A percentile compares a stretch with the other conserved stretches of the same genome.
phyloP scores from a whole-genome alignment of 2,888 invertebrate genomes.

The Hypomecis atomaria region DNA sequence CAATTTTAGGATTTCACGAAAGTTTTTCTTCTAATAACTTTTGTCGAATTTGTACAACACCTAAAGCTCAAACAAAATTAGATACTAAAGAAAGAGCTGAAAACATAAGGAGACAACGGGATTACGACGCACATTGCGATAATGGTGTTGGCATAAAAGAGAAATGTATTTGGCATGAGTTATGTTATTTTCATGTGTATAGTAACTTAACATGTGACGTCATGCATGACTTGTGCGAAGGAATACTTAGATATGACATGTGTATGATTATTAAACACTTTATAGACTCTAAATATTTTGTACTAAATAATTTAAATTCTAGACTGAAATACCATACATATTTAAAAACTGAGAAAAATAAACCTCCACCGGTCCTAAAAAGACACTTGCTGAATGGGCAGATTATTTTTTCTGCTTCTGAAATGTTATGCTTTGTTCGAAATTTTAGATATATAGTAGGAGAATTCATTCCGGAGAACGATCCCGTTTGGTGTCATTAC shows the following conservation, averaged over 20 bases:
- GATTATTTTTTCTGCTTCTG: slow-evolving; percentile 11
- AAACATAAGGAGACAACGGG: neutral
- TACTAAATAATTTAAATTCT: slow-evolving; percentile 5
- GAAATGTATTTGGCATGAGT: slow-evolving; percentile 43
- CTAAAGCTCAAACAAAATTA: too few relatives aligned
- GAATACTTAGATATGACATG: slow-evolving; percentile 43
- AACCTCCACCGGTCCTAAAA: slow-evolving; percentile 1
- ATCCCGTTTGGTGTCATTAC: slow-evolving; percentile 6
- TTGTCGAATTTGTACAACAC: too few relatives aligned
- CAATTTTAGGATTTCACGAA: too few relatives aligned
- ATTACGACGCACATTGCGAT: neutral
- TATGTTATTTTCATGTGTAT: slow-evolving; percentile 47
- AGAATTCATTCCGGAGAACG: slow-evolving; percentile 5
- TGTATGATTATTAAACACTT: slow-evolving; percentile 4
- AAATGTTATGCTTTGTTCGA: slow-evolving; percentile 9
- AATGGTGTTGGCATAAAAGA: neutral
- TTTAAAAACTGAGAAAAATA: slow-evolving; percentile 6
- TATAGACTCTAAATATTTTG: neutral
- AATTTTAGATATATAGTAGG: slow-evolving; percentile 10
- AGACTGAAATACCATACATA: slow-evolving; percentile 5
- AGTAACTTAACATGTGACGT: slow-evolving; percentile 50
- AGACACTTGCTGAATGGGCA: neutral
- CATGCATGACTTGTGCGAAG: slow-evolving; percentile 52
- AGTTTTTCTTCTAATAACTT: too few relatives aligned
- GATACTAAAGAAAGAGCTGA: neutral